Conservation (phyloP, 2,888 invertebrate genomes). For the Theretra japonica region DNA sequence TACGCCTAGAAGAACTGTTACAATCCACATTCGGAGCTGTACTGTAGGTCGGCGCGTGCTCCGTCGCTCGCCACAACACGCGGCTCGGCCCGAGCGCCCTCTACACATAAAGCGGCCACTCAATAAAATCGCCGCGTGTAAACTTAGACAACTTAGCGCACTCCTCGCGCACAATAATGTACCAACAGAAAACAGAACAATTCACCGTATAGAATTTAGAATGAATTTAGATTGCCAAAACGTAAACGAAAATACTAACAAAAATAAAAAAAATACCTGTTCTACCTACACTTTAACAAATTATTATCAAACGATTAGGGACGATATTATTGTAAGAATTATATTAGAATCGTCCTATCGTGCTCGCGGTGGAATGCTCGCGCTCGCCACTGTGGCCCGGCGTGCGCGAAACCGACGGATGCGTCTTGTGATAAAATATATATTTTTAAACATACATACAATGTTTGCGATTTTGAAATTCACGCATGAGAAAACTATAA, state of each 20-base stretch:
- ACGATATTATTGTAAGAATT: conserved; percentile 85
- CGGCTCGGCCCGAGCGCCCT: conserved; percentile 47
- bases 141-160: conserved; percentile 13
- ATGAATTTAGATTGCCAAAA: conserved; percentile 67
- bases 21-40: conserved; percentile 68
- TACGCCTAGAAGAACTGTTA: conserved; percentile 78
- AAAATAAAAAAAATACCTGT: conserved; percentile 75
- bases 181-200: conserved; percentile 63
- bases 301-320: conserved; percentile 75
- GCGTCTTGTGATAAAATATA: conserved; percentile 1
- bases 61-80: background rate
- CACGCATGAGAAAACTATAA: conserved; percentile 8
- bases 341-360: conserved; percentile 82
- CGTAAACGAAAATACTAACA: conserved; percentile 74
- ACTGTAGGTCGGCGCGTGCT: conserved; percentile 58
- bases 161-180: conserved; percentile 46
- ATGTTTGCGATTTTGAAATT: conserved; percentile 6
- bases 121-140: conserved; percentile 80
- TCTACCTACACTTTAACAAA: conserved; percentile 79
- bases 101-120: conserved; percentile 73
- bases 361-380: conserved; percentile 71
- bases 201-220: conserved; percentile 61
- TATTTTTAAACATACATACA: conserved; percentile 1
- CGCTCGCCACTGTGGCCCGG: conserved; percentile 36
- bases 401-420: background rate